Conservation (phyloP, 2,888 invertebrate species). For the Tenodera sinensis region DNA sequence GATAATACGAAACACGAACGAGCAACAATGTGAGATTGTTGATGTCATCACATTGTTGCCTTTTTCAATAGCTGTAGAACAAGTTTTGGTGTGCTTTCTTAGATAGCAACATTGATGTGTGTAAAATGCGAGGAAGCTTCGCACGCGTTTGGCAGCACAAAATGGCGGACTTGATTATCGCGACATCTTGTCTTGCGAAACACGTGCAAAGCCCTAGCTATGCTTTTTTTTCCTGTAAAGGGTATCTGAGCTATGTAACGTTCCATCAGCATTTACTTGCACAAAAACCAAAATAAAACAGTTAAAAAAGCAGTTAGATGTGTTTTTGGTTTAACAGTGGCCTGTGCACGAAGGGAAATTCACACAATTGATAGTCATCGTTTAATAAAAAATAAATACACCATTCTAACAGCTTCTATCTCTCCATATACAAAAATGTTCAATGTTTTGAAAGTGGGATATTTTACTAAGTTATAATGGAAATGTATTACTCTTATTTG, state of each 20-base stretch:
- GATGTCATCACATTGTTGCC: neutral
- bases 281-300: neutral
- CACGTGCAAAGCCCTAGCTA: neutral
- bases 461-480: too few species aligned
- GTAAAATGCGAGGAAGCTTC: neutral
- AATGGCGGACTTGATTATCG: neutral
- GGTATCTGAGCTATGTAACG: neutral
- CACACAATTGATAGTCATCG: too few species aligned
- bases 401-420: too few species aligned
- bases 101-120: neutral
- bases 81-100: neutral
- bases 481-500: too few species aligned
- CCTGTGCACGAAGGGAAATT: neutral
- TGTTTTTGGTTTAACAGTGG: neutral
- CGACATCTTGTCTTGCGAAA: neutral
- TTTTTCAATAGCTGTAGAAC: neutral
- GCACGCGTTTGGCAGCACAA: neutral
- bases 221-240: neutral
- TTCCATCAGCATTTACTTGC: neutral
- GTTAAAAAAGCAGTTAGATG: neutral
- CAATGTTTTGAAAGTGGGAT: too few species aligned
- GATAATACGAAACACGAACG: neutral
- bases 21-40: neutral
- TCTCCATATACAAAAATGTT: too few species aligned
- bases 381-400: too few species aligned